Percentiles rank a stretch among this genome's conserved stretches.
Evolutionary conservation across 2,888 invertebrate species (phyloP).

Genomic region (Rhorus exstirpatorius): DNA sequence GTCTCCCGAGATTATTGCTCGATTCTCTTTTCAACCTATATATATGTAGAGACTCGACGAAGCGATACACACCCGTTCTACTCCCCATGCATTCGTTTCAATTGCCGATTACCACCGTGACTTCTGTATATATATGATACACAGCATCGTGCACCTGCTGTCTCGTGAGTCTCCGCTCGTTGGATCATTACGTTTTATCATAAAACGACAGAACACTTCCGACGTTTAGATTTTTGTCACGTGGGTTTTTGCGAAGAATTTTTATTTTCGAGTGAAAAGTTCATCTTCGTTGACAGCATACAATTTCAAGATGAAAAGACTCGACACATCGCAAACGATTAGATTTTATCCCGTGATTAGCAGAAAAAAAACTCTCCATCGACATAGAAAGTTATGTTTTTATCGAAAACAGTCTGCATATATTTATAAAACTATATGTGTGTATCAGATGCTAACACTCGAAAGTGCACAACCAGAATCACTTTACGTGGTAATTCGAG

Average conservation of each 20-base stretch:
- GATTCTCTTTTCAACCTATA: constrained; percentile 36
- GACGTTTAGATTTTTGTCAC: constrained; percentile 66
- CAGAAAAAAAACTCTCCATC: constrained; percentile 8
- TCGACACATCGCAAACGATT: constrained; percentile 30
- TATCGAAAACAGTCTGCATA: neutral
- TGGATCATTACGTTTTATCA: constrained; percentile 63
- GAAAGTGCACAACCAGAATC: neutral
- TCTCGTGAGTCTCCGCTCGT: constrained; percentile 67
- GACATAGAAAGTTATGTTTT: constrained; percentile 8
- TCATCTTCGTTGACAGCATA: constrained; percentile 12
- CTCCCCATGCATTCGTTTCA: constrained; percentile 45
- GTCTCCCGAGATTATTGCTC: constrained; percentile 75
- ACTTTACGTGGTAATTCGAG: neutral
- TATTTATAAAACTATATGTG: neutral
- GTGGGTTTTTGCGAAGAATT: neutral
- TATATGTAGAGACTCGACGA: constrained; percentile 31
- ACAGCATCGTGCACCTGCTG: constrained; percentile 72
- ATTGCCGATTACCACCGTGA: constrained; percentile 60
- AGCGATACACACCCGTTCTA: constrained; percentile 36
- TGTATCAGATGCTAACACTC: neutral
- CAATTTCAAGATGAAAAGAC: constrained; percentile 5
- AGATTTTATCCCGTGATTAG: constrained; percentile 15
- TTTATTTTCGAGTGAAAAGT: constrained; percentile 34
- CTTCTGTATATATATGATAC: too few relatives aligned
- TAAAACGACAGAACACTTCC: constrained; percentile 69